Base-by-base conservation (phyloP, 2,797 vertebrate species). In the Merluccius polli region DNA sequence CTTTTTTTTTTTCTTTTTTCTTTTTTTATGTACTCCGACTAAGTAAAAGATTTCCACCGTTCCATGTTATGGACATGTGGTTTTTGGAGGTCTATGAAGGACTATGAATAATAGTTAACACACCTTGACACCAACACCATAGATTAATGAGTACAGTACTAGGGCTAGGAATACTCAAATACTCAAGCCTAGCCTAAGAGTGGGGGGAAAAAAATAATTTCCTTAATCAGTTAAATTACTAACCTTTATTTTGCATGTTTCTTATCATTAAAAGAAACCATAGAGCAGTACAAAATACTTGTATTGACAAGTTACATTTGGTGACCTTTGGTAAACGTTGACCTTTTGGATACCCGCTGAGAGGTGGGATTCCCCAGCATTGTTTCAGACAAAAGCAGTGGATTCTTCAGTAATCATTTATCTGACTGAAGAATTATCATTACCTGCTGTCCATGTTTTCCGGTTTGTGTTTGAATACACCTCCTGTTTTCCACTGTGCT, bases 101-200 rank as follows among this genome's bases (percentile, higher is more conserved):
- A 29, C 32, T 63, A 69, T 68, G 7, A 82, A 44, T 74, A 69
- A 75, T 59, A 59, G 73, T 65, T 77, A 80, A 84, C 76, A 80
- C 79, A 68, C 76, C 81, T 75, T 68, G 73, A 83, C 77, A 84
- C 70, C 78, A 35, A 82, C 86, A 81, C 73, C 73, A 81, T 83
- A 85, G 59, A 86, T 84, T 79, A 87, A 83, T 81, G 75, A 48
- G 76, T n/a, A 31, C 69, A 32, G 8, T 31, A 63, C 52, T 59
- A 63, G 11, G 73, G 70, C 29, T 84, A 77, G 87, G 88, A 85
- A 84, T 86, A 86, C 79, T 78, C 77, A 12, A 75, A 75, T 30
- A 79, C 27, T 31, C 15, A 73, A 84, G 81, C 74, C 36, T 68
- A 81, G 76, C 48, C 32, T 70, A 80, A 78, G 65, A 85, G 78